Conservation (phyloP, 1,140 invertebrate genomes). For the Eumaeus atala region DNA sequence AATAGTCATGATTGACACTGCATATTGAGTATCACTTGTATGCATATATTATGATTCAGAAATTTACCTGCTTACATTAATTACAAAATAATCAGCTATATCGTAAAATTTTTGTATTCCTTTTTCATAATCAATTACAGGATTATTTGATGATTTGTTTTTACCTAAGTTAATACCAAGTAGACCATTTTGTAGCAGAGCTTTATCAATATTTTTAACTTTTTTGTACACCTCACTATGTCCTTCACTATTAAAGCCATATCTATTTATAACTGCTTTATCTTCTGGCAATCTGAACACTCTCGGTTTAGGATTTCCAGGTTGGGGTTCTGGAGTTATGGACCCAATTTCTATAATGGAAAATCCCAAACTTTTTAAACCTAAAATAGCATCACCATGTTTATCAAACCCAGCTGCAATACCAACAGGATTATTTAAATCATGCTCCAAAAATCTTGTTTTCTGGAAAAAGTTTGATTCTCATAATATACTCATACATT, state of each 20-base stretch:
- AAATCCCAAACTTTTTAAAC: conserved; percentile 91
- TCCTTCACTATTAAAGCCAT: conserved; percentile 96
- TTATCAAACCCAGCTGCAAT: conserved; percentile 99
- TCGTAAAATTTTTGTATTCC: conserved; percentile 85
- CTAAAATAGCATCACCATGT: conserved; percentile 91
- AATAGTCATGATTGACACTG: conserved; percentile 11
- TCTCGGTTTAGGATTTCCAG: conserved; percentile 93
- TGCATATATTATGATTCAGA: not conserved
- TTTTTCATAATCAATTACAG: conserved; percentile 86
- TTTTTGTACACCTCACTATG: conserved; percentile 83
- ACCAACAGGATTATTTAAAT: conserved; percentile 92
- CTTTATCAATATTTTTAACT: conserved; percentile 74
- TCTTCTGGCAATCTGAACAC: conserved; percentile 92
- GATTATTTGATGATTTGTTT: conserved; percentile 89
- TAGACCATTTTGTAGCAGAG: conserved; percentile 74
- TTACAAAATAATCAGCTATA: conserved; percentile 90
- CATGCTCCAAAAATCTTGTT: conserved; percentile 80
- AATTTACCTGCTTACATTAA: conserved; percentile 87
- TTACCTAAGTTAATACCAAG: conserved; percentile 96
- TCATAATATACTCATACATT: conserved; percentile 8
- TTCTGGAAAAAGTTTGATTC: conserved; percentile 66
- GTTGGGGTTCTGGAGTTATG: conserved; percentile 93
- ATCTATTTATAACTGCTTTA: conserved; percentile 94
- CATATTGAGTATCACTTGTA: not conserved
- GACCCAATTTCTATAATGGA: conserved; percentile 98